Evolutionary conservation across 2,113 vertebrate genomes (phyloP), one percentile per base, ranked within the genome.

Genomic region (Ammodytes dubius): DNA sequence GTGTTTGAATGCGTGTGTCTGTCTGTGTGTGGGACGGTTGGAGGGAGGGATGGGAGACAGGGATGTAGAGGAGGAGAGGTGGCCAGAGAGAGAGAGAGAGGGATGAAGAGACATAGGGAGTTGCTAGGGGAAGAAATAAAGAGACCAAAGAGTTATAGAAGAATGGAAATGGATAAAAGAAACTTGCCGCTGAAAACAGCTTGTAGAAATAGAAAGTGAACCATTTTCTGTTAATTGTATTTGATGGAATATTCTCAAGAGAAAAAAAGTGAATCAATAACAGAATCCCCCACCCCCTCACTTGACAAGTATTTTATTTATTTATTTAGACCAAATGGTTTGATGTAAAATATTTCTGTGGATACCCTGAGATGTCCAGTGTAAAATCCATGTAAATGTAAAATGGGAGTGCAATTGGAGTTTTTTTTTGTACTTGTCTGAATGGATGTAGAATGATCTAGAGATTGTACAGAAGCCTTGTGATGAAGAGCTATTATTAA

Each of bases 61-160:
- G 90, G 90, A 83, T 77, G 89, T 77, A 77, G 84, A 92, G 86
- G 86, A 90, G 89, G 83, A 87, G 87, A 92, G 88, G 84, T 88
- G 88, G 79, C 53, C 77, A 56, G 76, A 77, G 75, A 89, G 54
- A 54, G 65, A 27, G 27, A 27, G 27, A 27, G 43, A 77, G 59
- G 50, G 49, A 83, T 68, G 72, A 52, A 43, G 58, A 72, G 19
- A 59, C 15, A 6, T 39, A 57, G 14, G n/a, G 43, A 74, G 58
- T 45, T 53, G 58, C 53, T 37, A 60, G 19, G 53, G 15, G 15
- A 47, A 74, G 45, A 46, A 61, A 75, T 50, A 57, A 56, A 70
- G 35, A 63, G 39, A 67, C 6, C 15, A 5, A 10, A 47, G 27
- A 27, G 13, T 49, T 12, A 27, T 2, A 19, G 43, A 53, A 27